These are phyloP conservation scores for Pediacus dermestoides DNA, from an alignment of 2,888 invertebrate species.

Conservation along the genomic window DNA sequence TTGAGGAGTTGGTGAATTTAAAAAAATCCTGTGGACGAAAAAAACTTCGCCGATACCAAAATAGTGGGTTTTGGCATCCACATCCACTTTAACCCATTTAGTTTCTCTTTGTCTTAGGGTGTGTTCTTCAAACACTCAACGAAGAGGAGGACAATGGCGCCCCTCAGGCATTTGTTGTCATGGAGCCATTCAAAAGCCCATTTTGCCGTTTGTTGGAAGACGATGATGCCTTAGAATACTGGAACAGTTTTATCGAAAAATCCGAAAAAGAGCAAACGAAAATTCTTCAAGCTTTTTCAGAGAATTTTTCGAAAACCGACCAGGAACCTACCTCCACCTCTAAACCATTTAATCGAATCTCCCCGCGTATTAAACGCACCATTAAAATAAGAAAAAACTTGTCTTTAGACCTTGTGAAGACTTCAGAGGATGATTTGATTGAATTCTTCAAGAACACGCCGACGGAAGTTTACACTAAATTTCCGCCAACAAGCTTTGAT, in stretches of 20 bases:
- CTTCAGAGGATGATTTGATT: conserved; percentile 35
- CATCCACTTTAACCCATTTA: background rate
- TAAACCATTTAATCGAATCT: conserved; percentile 31
- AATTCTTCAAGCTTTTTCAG: conserved; percentile 26
- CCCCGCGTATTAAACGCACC: conserved; percentile 36
- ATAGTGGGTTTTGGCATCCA: conserved; percentile 30
- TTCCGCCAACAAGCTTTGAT: conserved; percentile 39
- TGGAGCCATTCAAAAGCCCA: conserved; percentile 38
- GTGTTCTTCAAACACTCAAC: conserved; percentile 34
- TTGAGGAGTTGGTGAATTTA: conserved; percentile 29
- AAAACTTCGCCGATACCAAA: conserved; percentile 36
- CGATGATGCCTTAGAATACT: conserved; percentile 34
- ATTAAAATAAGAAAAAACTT: conserved; percentile 39
- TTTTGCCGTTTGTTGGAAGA: conserved; percentile 37
- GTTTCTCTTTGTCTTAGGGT: conserved; percentile 23
- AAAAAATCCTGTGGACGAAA: conserved; percentile 36
- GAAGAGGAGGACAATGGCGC: conserved; percentile 37
- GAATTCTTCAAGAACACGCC: conserved; percentile 36
- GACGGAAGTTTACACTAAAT: conserved; percentile 30
- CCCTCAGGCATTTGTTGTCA: conserved; percentile 27
- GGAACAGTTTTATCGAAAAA: conserved; percentile 41
- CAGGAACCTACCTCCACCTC: too few species aligned
- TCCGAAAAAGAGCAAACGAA: conserved; percentile 38
- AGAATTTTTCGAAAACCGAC: conserved; percentile 9
- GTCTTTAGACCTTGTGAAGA: conserved; percentile 33